Conservation (phyloP, 2,797 vertebrate genomes). For the Leptodactylus fallax region DNA sequence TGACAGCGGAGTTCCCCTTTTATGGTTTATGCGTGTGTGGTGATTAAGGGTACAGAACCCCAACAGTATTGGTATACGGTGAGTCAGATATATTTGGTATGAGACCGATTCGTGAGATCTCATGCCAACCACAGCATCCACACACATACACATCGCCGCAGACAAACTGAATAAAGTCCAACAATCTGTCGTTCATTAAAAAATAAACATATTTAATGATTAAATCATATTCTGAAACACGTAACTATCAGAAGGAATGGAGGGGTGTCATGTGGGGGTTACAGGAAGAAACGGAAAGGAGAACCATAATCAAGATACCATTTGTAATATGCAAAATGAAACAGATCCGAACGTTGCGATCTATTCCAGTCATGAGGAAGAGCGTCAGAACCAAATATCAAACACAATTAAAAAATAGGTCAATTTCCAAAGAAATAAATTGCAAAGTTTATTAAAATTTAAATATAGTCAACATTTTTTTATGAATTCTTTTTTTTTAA, state of each 20-base stretch:
- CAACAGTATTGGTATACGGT: too few relatives aligned
- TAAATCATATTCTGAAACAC: slow-evolving; percentile 46
- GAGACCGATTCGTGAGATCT: too few relatives aligned
- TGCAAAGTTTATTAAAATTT: slow-evolving; percentile 27
- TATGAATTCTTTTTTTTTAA: slow-evolving; percentile 15
- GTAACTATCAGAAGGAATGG: slow-evolving; percentile 37
- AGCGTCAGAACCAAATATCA: slow-evolving; percentile 13
- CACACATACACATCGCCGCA: background rate
- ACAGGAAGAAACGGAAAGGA: slow-evolving; percentile 39
- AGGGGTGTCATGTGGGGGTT: slow-evolving; percentile 8
- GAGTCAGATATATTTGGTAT: too few relatives aligned
- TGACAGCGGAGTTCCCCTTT: too few relatives aligned
- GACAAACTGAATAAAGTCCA: background rate
- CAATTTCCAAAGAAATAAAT: slow-evolving; percentile 25
- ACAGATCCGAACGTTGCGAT: slow-evolving; percentile 33
- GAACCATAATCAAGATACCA: slow-evolving; percentile 40
- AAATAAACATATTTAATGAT: slow-evolving; percentile 58
- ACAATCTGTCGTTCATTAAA: slow-evolving; percentile 33
- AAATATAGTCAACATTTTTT: slow-evolving; percentile 19
- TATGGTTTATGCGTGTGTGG: too few relatives aligned
- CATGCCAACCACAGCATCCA: background rate
- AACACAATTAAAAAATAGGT: slow-evolving; percentile 37
- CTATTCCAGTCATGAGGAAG: background rate
- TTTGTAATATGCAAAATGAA: slow-evolving; percentile 46
- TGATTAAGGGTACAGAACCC: too few relatives aligned